These are phyloP conservation scores for Crossoptilon crossoptilon DNA, from an alignment of 2,797 vertebrate species.

Conservation along the genomic window DNA sequence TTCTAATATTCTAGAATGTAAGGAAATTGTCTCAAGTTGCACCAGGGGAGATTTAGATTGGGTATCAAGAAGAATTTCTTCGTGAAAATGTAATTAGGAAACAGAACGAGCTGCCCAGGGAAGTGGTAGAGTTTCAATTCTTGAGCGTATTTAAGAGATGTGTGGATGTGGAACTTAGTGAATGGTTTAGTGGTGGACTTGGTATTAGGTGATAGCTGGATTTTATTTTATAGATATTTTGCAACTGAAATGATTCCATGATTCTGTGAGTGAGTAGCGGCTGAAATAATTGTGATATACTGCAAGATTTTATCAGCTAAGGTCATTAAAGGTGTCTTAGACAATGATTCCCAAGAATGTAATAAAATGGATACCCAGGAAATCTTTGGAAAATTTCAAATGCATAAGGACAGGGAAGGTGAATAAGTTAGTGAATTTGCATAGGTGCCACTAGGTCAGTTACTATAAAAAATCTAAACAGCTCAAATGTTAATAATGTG, in stretches of 20 bases:
- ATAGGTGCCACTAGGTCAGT: rapidly evolving
- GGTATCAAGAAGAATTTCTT: not conserved
- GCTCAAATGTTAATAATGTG: not conserved
- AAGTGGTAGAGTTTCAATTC: not conserved
- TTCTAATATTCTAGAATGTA: not conserved
- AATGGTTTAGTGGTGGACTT: not conserved
- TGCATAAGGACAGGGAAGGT: not conserved
- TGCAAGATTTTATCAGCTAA: not conserved
- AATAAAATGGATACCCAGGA: not conserved
- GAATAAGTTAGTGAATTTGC: not conserved
- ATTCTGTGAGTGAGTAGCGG: not conserved
- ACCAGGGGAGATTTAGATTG: not conserved
- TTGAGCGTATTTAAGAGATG: not conserved
- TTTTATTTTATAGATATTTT: not conserved
- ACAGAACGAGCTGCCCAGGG: not conserved
- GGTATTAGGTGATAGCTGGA: not conserved
- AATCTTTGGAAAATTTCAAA: not conserved
- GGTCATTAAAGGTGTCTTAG: not conserved
- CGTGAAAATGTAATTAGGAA: not conserved
- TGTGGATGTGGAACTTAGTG: not conserved
- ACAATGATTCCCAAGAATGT: not conserved
- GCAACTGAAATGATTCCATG: not conserved
- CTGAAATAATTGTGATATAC: not conserved
- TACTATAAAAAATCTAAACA: not conserved
- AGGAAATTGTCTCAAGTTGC: not conserved